Conservation (phyloP, 2,888 invertebrate species). For the Silvanus unidentatus region DNA sequence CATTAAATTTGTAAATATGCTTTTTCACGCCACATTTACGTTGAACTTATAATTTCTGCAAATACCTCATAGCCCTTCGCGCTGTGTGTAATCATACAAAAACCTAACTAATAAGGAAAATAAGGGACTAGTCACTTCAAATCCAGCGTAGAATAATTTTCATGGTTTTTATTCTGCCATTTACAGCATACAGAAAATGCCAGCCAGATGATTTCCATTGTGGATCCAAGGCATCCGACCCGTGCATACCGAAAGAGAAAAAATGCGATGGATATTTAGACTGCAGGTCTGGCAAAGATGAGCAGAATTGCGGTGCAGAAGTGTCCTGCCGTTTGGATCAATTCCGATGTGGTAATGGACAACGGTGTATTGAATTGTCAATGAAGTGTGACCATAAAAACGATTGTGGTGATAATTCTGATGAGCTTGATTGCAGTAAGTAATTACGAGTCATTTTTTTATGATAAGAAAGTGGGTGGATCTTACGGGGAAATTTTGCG, state of each 20-base stretch:
- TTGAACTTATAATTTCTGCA: too few relatives aligned
- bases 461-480: constrained; percentile 2
- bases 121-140: too few relatives aligned
- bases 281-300: constrained; percentile 79
- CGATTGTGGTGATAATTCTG: constrained; percentile 87
- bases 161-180: not conserved
- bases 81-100: too few relatives aligned
- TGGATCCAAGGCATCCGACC: constrained; percentile 61
- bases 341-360: constrained; percentile 76
- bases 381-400: constrained; percentile 83
- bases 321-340: constrained; percentile 74
- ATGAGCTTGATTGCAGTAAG: constrained; percentile 85
- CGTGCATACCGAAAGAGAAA: constrained; percentile 83
- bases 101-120: too few relatives aligned
- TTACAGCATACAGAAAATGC: constrained; percentile 81
- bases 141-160: too few relatives aligned
- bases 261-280: constrained; percentile 87
- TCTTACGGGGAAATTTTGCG: not conserved
- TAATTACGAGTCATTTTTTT: constrained; percentile 27
- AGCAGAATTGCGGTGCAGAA: constrained; percentile 63
- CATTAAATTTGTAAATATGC: too few relatives aligned
- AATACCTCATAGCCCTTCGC: too few relatives aligned
- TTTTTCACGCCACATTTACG: too few relatives aligned
- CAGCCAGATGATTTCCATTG: constrained; percentile 84
- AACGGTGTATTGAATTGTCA: constrained; percentile 71